Evolutionary conservation across 2,113 vertebrate species (phyloP).

Genomic region (Corydoras sp.): DNA sequence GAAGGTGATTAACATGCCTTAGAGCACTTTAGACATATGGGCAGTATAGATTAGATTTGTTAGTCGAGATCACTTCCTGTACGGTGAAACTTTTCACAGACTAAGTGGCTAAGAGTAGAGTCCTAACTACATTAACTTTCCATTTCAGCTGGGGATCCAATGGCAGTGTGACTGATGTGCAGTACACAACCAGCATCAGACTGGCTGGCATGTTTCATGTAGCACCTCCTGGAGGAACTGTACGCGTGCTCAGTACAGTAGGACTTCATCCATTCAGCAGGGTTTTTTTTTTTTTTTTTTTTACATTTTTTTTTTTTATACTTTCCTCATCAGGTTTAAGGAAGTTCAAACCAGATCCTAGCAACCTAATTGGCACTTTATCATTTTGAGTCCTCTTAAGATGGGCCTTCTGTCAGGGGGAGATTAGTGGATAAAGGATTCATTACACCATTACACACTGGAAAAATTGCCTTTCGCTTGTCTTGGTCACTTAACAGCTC

Average conservation of each 20-base stretch:
- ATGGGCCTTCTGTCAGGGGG: slow-evolving; percentile 7
- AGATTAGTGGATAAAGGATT: slow-evolving; percentile 29
- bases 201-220: not conserved
- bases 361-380: slow-evolving; percentile 26
- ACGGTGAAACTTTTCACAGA: not conserved
- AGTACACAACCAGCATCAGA: not conserved
- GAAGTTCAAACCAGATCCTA: not conserved
- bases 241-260: not conserved
- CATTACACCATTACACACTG: slow-evolving; percentile 23
- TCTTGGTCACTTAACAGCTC: slow-evolving; percentile 41
- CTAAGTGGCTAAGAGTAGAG: slow-evolving; percentile 1
- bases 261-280: not conserved
- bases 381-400: slow-evolving; percentile 24
- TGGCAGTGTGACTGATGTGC: not conserved
- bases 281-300: no score
- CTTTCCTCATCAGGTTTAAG: not conserved
- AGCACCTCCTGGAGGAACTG: not conserved
- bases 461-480: slow-evolving; percentile 28
- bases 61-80: not conserved
- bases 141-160: slow-evolving; percentile 12
- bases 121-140: slow-evolving; percentile 32
- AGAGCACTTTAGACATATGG: slow-evolving; percentile 6
- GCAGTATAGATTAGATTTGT: slow-evolving; percentile 21
- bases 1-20: slow-evolving; percentile 13
- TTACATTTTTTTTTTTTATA: no score